These are phyloP conservation scores for Arnoldichthys spilopterus DNA, from an alignment of 2,797 vertebrate species.

Conservation along the genomic window DNA sequence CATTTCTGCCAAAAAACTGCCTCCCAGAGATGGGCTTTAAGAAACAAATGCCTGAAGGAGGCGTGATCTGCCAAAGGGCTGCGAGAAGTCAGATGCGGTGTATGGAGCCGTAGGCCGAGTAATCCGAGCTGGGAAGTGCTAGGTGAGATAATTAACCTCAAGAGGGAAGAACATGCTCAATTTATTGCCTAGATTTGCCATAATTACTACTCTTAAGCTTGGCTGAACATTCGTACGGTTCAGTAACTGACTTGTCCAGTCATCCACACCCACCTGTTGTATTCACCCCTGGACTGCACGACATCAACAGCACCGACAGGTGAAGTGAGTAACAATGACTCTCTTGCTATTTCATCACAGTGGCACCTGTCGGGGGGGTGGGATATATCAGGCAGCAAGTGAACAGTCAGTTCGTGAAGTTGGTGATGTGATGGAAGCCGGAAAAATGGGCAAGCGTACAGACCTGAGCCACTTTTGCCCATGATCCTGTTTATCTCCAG, in stretches of 20 bases:
- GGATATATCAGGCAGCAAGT: too few species aligned
- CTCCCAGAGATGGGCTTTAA: slow-evolving; percentile 17
- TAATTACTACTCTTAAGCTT: slow-evolving; percentile 6
- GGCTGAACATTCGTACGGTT: slow-evolving; percentile 6
- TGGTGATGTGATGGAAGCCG: too few species aligned
- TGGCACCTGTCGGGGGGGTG: too few species aligned
- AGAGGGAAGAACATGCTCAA: slow-evolving; percentile 25
- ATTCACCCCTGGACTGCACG: background rate
- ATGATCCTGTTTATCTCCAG: too few species aligned
- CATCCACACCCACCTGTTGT: background rate
- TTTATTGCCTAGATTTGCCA: slow-evolving; percentile 2
- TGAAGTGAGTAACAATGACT: too few species aligned
- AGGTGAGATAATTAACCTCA: slow-evolving; percentile 40
- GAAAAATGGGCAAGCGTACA: too few species aligned
- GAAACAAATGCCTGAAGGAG: slow-evolving; percentile 6
- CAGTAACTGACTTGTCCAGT: background rate
- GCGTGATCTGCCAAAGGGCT: background rate
- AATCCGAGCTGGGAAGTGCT: background rate
- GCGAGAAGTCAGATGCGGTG: background rate
- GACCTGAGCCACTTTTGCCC: too few species aligned
- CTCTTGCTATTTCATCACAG: too few species aligned
- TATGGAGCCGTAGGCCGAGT: background rate
- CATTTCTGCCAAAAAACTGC: background rate
- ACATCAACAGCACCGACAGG: too few species aligned
- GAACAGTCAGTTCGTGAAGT: too few species aligned